A percentile compares a stretch with the other conserved stretches of the same genome.
These are phyloP conservation scores for Meloidogyne exigua DNA, from an alignment of 1,140 invertebrate genomes.

Conservation along the genomic window DNA sequence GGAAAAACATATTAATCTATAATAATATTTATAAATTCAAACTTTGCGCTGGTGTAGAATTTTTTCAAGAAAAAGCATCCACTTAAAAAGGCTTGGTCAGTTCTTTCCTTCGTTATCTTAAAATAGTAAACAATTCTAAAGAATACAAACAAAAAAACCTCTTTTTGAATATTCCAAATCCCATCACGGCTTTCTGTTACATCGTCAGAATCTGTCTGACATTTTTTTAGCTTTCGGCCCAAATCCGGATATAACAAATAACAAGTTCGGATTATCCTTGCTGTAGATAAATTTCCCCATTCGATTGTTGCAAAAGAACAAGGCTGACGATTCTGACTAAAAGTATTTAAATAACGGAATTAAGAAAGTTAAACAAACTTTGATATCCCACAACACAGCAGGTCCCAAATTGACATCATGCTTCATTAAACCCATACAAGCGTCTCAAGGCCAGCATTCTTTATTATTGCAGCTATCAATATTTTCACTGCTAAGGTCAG, in stretches of 20 bases:
- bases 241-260: slow-evolving; percentile 99
- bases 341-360: slow-evolving; percentile 7
- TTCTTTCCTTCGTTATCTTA: slow-evolving; percentile 90
- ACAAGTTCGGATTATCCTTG: slow-evolving; percentile 96
- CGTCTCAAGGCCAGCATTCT: slow-evolving; percentile 98
- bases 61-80: slow-evolving; percentile 93
- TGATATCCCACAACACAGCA: slow-evolving; percentile 99
- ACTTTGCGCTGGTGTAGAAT: slow-evolving; percentile 97
- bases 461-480: slow-evolving; percentile 99
- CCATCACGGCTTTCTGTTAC: slow-evolving; percentile 88
- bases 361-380: slow-evolving; percentile 65
- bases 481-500: slow-evolving; percentile 99
- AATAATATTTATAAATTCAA: too few species aligned
- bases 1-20: too few species aligned
- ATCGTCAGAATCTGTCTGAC: slow-evolving; percentile 91
- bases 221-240: slow-evolving; percentile 97
- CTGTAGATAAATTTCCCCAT: slow-evolving; percentile 99
- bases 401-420: slow-evolving; percentile 98
- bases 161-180: slow-evolving; percentile 99
- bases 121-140: neutral
- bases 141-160: slow-evolving; percentile 65
- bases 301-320: slow-evolving; percentile 95
- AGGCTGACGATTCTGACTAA: slow-evolving; percentile 82
- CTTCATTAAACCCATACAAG: slow-evolving; percentile 98
- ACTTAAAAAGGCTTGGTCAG: slow-evolving; percentile 97